Evolutionary conservation across 2,113 vertebrate species (phyloP).

Genomic region (Vanacampus margaritifer): DNA sequence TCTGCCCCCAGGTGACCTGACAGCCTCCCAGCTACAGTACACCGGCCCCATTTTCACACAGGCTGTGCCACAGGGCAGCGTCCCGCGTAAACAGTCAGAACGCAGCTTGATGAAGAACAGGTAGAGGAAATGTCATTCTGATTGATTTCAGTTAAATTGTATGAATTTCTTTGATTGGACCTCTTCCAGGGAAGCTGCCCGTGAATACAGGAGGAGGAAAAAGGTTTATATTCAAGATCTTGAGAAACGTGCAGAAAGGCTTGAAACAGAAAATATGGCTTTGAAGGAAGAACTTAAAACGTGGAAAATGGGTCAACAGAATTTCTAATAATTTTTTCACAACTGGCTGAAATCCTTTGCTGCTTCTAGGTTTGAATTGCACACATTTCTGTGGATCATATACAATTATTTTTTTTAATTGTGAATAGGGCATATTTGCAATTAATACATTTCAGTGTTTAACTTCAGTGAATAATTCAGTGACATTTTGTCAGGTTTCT

Average conservation of each 20-base stretch:
- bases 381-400: not conserved
- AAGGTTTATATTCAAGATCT: conserved; percentile 4
- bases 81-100: conserved; percentile 6
- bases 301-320: not conserved
- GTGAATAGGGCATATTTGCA: not conserved
- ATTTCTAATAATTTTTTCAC: not conserved
- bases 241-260: conserved; percentile 6
- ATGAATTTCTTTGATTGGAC: not conserved
- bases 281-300: conserved; percentile 2
- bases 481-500: not conserved
- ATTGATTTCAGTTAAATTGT: too few relatives aligned
- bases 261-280: not conserved
- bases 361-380: not conserved
- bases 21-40: conserved; percentile 1
- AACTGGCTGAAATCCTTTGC: too few relatives aligned
- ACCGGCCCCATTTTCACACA: not conserved
- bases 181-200: not conserved
- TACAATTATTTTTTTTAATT: not conserved
- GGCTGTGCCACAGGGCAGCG: not conserved
- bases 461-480: not conserved
- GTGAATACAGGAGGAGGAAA: conserved; percentile 3
- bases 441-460: not conserved
- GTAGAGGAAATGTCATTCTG: not conserved
- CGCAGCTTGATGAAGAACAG: conserved; percentile 10
- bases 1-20: not conserved